Percentiles rank a stretch among this genome's conserved stretches.
These are phyloP conservation scores for Stichopus chloronotus DNA, from an alignment of 35 echinoderm and acorn worm species.

Conservation along the genomic window DNA sequence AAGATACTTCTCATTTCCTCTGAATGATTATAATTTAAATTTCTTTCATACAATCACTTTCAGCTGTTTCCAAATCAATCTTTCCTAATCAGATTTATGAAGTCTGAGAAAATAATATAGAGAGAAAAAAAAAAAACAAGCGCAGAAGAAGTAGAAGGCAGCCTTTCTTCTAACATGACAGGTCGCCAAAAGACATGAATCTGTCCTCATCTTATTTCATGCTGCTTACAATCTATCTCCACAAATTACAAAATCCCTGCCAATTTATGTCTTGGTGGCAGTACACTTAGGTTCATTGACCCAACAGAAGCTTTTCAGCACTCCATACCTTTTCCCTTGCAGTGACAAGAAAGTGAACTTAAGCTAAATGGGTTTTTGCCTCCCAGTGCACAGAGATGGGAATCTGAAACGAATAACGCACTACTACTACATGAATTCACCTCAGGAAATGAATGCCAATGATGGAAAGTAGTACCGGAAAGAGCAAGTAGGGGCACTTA, in stretches of 20 bases:
- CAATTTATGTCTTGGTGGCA: constrained; percentile 27
- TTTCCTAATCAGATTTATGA: constrained; percentile 47
- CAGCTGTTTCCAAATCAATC: constrained; percentile 55
- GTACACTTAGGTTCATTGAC: constrained; percentile 47
- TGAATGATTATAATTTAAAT: background rate
- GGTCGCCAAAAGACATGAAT: constrained; percentile 55
- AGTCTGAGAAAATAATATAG: constrained; percentile 34
- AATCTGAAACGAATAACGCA: constrained; percentile 32
- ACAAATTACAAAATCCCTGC: constrained; percentile 54
- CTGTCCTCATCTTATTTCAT: constrained; percentile 52
- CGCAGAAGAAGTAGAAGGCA: background rate
- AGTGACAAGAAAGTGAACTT: constrained; percentile 44
- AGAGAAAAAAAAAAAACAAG: background rate
- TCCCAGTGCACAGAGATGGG: constrained; percentile 40
- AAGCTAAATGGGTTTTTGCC: constrained; percentile 55
- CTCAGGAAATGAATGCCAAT: constrained; percentile 22
- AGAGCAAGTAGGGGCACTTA: constrained; percentile 17
- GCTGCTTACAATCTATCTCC: constrained; percentile 30
- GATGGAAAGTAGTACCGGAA: constrained; percentile 19
- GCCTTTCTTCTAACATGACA: constrained; percentile 36
- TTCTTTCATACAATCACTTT: constrained; percentile 15
- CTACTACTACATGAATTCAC: constrained; percentile 48
- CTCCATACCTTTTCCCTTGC: constrained; percentile 14
- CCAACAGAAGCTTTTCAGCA: constrained; percentile 7
- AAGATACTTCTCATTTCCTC: background rate